phyloP scores from a whole-genome alignment of 2,888 invertebrate genomes.

The Drosophila pseudotakahashii region DNA sequence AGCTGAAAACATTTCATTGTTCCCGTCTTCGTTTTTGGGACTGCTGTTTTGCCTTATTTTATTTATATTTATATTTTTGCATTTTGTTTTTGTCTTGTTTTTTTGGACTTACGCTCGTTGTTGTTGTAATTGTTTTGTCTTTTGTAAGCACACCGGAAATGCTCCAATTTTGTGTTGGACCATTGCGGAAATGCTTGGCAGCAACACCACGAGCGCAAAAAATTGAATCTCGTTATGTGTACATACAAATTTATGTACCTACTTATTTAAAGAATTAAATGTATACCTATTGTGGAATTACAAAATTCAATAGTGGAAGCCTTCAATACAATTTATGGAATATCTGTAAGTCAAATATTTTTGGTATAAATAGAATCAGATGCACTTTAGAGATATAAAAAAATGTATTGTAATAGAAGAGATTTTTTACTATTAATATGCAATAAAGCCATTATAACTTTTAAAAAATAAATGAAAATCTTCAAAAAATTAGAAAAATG shows the following conservation, averaged over 20 bases:
- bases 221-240: conserved; percentile 9
- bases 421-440: too few relatives aligned
- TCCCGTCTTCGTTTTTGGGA: conserved; percentile 22
- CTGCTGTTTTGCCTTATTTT: conserved; percentile 24
- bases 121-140: conserved; percentile 37
- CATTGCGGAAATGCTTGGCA: conserved; percentile 62
- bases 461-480: too few relatives aligned
- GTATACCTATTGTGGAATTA: conserved; percentile 1
- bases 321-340: too few relatives aligned
- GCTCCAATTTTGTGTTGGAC: conserved; percentile 68
- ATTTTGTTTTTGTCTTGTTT: conserved; percentile 4
- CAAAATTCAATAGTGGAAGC: neutral
- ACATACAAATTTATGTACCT: conserved; percentile 11
- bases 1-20: conserved; percentile 34
- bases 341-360: too few relatives aligned
- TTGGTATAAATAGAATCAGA: too few relatives aligned
- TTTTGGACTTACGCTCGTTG: conserved; percentile 6
- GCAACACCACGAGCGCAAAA: conserved; percentile 40
- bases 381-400: too few relatives aligned
- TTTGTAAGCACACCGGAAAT: conserved; percentile 71
- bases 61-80: conserved; percentile 15
- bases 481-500: too few relatives aligned
- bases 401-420: too few relatives aligned
- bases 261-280: conserved; percentile 2
- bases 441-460: too few relatives aligned